These are phyloP conservation scores for Liodrosophila aerea DNA, from an alignment of 2,888 invertebrate genomes.

Conservation along the genomic window DNA sequence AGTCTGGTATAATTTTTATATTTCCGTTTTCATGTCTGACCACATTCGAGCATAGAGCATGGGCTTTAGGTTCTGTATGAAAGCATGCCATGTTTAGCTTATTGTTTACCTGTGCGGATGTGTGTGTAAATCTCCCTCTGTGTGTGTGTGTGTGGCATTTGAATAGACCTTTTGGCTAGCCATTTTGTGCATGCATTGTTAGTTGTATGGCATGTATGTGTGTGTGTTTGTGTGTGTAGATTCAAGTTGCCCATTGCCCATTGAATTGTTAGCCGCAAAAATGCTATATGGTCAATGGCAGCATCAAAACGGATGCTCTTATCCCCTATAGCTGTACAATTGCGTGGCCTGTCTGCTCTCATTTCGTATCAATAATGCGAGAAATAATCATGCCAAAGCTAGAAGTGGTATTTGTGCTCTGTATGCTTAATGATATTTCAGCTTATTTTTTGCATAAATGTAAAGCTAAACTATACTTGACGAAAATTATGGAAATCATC, in stretches of 20 bases:
- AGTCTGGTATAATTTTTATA: constrained; percentile 41
- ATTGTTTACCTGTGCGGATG: constrained; percentile 39
- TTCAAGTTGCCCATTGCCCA: constrained; percentile 25
- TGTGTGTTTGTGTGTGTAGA: constrained; percentile 1
- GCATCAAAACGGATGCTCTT: constrained; percentile 24
- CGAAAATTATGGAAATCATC: too few relatives aligned
- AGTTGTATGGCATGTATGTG: too few relatives aligned
- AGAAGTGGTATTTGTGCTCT: too few relatives aligned
- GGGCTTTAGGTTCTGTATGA: constrained; percentile 23
- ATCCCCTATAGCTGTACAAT: constrained; percentile 19
- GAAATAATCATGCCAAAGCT: too few relatives aligned
- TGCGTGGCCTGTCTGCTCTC: not conserved
- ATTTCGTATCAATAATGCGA: not conserved
- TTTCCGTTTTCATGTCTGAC: constrained; percentile 35
- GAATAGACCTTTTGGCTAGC: not conserved
- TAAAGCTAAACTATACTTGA: too few relatives aligned
- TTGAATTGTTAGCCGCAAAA: constrained; percentile 40
- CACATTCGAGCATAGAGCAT: constrained; percentile 8
- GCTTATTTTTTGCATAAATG: too few relatives aligned
- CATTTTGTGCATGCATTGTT: too few relatives aligned
- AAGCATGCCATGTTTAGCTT: constrained; percentile 18
- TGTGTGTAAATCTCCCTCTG: constrained; percentile 1
- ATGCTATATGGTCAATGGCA: constrained; percentile 28
- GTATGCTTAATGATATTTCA: too few relatives aligned
- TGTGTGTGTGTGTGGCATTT: constrained; percentile 14